A percentile compares a stretch with the other conserved stretches of the same genome.
phyloP scores from a whole-genome alignment of 2,113 vertebrate species.

The Mus spicilegus region DNA sequence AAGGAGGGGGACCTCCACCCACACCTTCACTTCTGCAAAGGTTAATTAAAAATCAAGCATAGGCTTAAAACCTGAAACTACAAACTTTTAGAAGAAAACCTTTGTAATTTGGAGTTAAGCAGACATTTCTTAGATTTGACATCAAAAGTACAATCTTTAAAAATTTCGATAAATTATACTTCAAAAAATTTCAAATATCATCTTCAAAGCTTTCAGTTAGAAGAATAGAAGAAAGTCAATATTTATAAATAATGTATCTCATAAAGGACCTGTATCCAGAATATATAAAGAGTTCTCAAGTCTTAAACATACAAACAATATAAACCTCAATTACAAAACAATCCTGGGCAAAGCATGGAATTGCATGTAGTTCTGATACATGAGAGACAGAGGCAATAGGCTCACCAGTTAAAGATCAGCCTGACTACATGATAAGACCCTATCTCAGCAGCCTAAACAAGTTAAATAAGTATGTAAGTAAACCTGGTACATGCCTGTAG shows the following conservation, averaged over 20 bases:
- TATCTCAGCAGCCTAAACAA: not conserved
- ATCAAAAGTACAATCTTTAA: not conserved
- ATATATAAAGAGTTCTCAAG: not conserved
- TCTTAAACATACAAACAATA: not conserved
- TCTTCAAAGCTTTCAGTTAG: not conserved
- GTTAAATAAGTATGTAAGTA: not conserved
- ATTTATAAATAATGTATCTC: conserved; percentile 22
- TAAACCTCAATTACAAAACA: not conserved
- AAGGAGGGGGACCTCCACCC: not conserved
- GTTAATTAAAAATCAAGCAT: not conserved
- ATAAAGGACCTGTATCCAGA: not conserved
- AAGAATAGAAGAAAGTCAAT: not conserved
- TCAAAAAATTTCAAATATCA: not conserved
- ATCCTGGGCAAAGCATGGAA: not conserved
- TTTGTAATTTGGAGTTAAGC: not conserved
- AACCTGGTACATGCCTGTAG: fast-evolving
- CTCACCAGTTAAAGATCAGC: not conserved
- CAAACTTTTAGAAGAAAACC: not conserved
- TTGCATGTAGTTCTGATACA: not conserved
- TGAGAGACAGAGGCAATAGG: not conserved
- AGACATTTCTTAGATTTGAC: conserved; percentile 40
- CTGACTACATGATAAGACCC: not conserved
- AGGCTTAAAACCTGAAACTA: not conserved
- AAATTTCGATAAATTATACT: not conserved
- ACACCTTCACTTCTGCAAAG: not conserved